These are phyloP conservation scores for Characodon lateralis DNA, from an alignment of 2,797 vertebrate genomes.

Conservation along the genomic window DNA sequence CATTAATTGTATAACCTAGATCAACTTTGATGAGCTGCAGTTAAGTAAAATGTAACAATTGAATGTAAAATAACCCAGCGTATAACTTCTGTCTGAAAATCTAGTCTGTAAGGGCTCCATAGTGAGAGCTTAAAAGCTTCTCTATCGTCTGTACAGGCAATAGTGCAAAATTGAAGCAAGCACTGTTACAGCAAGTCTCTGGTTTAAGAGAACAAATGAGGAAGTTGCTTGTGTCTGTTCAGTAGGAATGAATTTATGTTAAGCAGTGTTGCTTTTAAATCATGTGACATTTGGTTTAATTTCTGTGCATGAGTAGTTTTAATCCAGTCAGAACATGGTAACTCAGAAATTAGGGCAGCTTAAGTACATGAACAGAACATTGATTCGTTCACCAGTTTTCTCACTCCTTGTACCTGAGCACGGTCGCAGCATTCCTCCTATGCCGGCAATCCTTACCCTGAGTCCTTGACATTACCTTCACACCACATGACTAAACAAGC, in stretches of 20 bases:
- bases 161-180: neutral
- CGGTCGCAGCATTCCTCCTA: neutral
- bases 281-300: neutral
- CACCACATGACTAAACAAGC: constrained; percentile 11
- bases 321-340: neutral
- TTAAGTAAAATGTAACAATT: neutral
- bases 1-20: neutral
- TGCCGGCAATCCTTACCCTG: neutral
- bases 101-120: neutral
- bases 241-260: neutral
- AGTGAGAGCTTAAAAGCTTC: neutral
- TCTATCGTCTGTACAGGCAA: neutral
- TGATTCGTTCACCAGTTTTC: neutral
- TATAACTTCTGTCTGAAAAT: neutral
- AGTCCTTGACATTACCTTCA: neutral
- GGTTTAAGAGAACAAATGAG: neutral
- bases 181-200: neutral
- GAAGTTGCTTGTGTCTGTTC: neutral
- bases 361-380: neutral
- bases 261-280: neutral
- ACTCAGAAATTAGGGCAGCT: neutral
- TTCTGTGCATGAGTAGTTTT: neutral
- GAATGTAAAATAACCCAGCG: neutral
- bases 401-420: neutral
- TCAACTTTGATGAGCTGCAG: neutral